Base-by-base conservation (phyloP, 2,888 invertebrate genomes). In the Stegana nigrithorax region DNA sequence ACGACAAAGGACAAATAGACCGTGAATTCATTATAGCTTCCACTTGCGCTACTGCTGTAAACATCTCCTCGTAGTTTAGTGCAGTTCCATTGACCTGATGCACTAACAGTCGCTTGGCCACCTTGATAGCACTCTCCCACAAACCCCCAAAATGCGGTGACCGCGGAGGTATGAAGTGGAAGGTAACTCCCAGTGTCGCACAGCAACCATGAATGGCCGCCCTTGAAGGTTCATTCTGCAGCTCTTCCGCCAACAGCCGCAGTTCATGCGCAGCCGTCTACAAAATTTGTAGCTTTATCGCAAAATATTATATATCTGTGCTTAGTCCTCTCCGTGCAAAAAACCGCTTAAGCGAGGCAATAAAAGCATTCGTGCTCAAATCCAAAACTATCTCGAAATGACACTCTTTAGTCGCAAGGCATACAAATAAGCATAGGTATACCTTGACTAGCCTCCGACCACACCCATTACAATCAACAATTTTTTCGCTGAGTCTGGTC, bases 341-440 rank as follows among this genome's bases (percentile, higher is more conserved):
- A 29, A 69, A 69, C 8, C 70, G 45, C 59, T 63, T 60, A 1
- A 64, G 14, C 10, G 64, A 63, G 0, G 60, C 55, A 6, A 66
- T 47, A 47, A 65, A 66, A 1, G n/a, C n/a, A n/a, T n/a, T n/a
- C n/a, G n/a, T n/a, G n/a, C n/a, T 64, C 2, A 72, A 32, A 8
- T 65, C 67, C 4, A 58, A 58, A 4, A 67, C 67, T 4, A 67
- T 32, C 63, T 70, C 69, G 0, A 70, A 12, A 19, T 68, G 68
- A 7, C 67, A 58, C 2, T 67, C 68, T 50, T 69, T 68, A 0
- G 64, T 65, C 3, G 60, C 10, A 5, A 67, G 67, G 26, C 60
- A 67, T 5, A 65, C 63, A 4, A 67, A 69, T 4, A 66, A 60
- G 14, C 59, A 64, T 8, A 67, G 21, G 51, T 65, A 69, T 0